Conservation (phyloP, 1,140 invertebrate genomes). For the Ips typographus region DNA sequence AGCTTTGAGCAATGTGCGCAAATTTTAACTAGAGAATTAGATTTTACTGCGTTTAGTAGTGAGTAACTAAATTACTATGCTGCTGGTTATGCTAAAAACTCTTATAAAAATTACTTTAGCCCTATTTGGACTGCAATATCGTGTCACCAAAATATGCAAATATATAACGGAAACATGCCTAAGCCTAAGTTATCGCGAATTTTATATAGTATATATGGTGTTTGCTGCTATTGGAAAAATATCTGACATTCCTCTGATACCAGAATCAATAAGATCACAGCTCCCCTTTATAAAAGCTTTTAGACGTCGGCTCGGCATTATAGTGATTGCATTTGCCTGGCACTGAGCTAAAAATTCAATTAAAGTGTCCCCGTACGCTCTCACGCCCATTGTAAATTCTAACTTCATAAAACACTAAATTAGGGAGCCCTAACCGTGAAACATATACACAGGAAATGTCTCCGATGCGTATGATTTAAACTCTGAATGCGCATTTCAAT, state of each 20-base stretch:
- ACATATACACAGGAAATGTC: constrained; percentile 37
- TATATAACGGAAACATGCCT: background rate
- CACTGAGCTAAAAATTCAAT: constrained; percentile 37
- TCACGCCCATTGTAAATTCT: constrained; percentile 28
- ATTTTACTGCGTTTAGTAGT: no score
- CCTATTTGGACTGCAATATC: no score
- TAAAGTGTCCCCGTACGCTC: constrained; percentile 27
- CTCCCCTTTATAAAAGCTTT: constrained; percentile 36
- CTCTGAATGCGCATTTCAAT: constrained; percentile 35
- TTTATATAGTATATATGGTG: constrained; percentile 6
- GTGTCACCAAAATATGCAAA: no score
- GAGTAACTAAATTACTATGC: no score
- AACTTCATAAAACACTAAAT: constrained; percentile 39
- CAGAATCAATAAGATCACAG: constrained; percentile 32
- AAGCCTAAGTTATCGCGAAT: constrained; percentile 23
- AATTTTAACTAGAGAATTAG: no score
- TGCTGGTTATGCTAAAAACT: no score
- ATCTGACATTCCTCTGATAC: constrained; percentile 30
- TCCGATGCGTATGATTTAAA: constrained; percentile 39
- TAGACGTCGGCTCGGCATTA: constrained; percentile 33
- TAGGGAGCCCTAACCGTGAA: constrained; percentile 34
- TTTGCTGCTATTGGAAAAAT: constrained; percentile 29
- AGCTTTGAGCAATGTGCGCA: no score
- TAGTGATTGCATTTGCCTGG: constrained; percentile 35
- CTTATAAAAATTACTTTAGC: no score